Conservation (phyloP, 2,888 invertebrate genomes). For the Strigamia maritima region DNA sequence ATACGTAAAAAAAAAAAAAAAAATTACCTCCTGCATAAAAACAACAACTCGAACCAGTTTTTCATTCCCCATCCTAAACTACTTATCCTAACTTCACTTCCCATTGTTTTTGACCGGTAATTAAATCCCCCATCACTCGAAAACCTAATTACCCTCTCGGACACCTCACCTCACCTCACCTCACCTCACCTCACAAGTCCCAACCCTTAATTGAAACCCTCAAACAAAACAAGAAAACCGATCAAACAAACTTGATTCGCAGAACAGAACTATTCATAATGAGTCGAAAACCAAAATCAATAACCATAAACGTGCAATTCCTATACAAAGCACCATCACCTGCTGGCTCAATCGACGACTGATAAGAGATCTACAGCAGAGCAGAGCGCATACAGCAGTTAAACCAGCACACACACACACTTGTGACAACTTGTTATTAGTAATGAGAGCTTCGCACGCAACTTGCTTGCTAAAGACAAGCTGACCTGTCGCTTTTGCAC, state of each 20-base stretch:
- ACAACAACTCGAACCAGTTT: too few species aligned
- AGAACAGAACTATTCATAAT: background rate
- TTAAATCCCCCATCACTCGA: too few species aligned
- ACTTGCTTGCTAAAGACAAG: background rate
- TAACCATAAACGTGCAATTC: background rate
- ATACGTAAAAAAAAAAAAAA: too few species aligned
- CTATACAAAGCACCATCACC: background rate
- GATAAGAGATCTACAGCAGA: background rate
- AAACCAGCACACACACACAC: background rate
- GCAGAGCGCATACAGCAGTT: background rate
- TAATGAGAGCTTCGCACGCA: background rate
- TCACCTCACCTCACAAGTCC: too few species aligned
- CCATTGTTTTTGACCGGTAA: too few species aligned
- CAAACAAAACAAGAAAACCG: background rate
- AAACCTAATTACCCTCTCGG: too few species aligned
- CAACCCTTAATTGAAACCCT: too few species aligned
- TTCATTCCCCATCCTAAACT: too few species aligned
- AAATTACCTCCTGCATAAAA: too few species aligned
- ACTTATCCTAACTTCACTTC: too few species aligned
- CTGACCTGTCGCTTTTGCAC: slow-evolving; percentile 4
- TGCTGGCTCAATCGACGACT: background rate
- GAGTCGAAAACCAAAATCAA: background rate
- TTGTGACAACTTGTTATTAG: background rate
- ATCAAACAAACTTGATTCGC: background rate
- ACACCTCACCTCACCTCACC: too few species aligned